phyloP scores from a whole-genome alignment of 2,113 vertebrate genomes.

The Pagrus major region DNA sequence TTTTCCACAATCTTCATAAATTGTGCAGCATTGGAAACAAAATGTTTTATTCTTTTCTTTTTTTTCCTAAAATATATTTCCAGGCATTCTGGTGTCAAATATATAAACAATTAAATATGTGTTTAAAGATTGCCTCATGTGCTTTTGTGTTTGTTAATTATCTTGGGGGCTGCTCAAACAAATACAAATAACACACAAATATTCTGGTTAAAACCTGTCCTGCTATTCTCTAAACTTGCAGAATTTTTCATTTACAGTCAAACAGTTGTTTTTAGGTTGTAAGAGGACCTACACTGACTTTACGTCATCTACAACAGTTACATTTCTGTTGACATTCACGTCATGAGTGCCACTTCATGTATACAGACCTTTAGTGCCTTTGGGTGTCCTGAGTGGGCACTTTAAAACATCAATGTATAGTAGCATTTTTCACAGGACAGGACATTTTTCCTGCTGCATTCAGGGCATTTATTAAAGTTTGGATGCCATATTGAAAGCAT shows the following conservation, averaged over 20 bases:
- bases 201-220: not conserved
- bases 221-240: not conserved
- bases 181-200: not conserved
- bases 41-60: conserved; percentile 29
- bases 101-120: conserved; percentile 78
- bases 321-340: not conserved
- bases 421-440: not conserved
- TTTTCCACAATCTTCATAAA: conserved; percentile 51
- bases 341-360: not conserved
- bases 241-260: not conserved
- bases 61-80: conserved; percentile 72
- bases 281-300: not conserved
- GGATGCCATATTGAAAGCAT: not conserved
- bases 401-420: not conserved
- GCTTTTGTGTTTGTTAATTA: not conserved
- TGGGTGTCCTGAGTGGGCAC: not conserved
- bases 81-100: conserved; percentile 73
- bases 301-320: not conserved
- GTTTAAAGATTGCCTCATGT: conserved; percentile 31
- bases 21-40: conserved; percentile 45
- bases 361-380: no score
- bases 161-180: not conserved
- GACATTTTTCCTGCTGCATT: not conserved
- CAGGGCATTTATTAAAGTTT: not conserved
- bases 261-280: not conserved